phyloP scores from a whole-genome alignment of 2,113 vertebrate species.

The Monarcha castaneiventris region DNA sequence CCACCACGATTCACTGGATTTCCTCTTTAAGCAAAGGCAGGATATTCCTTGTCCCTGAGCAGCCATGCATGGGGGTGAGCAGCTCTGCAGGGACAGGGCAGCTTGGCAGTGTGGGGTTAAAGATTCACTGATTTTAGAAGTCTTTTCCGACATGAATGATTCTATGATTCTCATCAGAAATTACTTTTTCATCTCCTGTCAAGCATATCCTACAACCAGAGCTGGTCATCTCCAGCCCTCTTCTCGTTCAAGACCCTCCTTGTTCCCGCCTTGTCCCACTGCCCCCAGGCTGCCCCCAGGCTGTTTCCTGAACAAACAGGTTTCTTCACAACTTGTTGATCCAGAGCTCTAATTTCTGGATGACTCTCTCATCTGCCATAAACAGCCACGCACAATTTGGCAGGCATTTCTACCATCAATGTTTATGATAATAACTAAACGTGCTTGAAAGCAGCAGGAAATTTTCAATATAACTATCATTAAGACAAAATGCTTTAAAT shows the following conservation, averaged over 20 bases:
- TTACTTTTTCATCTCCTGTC: not conserved
- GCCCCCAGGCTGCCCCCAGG: not conserved
- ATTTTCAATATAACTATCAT: conserved; percentile 67
- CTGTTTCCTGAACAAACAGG: not conserved
- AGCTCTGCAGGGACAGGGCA: not conserved
- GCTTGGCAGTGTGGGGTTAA: not conserved
- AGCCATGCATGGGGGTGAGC: not conserved
- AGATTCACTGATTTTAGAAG: not conserved
- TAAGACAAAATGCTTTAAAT: conserved; percentile 71
- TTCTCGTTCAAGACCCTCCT: not conserved
- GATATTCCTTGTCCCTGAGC: not conserved
- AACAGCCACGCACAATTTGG: conserved; percentile 61
- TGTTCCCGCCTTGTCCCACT: not conserved
- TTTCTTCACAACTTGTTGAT: conserved; percentile 33
- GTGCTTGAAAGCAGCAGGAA: conserved; percentile 70
- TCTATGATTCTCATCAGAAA: not conserved
- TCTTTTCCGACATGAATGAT: not conserved
- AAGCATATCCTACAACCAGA: not conserved
- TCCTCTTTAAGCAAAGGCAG: not conserved
- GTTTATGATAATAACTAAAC: conserved; percentile 70
- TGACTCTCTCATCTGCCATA: conserved; percentile 45
- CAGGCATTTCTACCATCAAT: conserved; percentile 58
- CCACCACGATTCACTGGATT: not conserved
- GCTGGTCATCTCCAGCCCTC: not conserved
- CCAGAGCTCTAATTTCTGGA: not conserved